These are phyloP conservation scores for Albula glossodonta DNA, from an alignment of 2,113 vertebrate genomes.

Conservation along the genomic window DNA sequence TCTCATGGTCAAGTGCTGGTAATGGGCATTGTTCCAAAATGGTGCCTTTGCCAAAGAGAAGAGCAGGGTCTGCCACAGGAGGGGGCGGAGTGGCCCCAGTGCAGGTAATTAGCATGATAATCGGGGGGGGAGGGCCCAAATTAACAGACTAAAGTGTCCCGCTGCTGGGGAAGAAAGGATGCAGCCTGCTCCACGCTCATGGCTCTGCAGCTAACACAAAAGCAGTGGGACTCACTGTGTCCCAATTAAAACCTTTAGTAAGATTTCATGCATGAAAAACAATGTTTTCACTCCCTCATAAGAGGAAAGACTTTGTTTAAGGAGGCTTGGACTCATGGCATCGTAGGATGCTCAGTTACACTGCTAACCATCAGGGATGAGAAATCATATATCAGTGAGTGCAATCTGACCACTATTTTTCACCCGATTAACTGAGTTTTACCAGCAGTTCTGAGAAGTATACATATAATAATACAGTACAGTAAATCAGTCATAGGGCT, in stretches of 20 bases:
- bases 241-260: neutral
- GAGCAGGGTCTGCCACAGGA: neutral
- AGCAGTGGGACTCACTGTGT: neutral
- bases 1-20: neutral
- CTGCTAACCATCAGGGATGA: neutral
- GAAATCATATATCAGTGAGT: neutral
- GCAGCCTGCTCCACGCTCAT: slow-evolving; percentile 23
- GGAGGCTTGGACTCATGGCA: neutral
- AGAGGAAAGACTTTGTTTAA: slow-evolving; percentile 2
- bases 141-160: slow-evolving; percentile 44
- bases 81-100: slow-evolving; percentile 1
- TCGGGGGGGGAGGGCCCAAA: slow-evolving; percentile 37
- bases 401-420: neutral
- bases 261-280: neutral
- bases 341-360: neutral
- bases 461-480: neutral
- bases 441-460: neutral
- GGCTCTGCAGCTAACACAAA: slow-evolving; percentile 1
- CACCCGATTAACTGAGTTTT: neutral
- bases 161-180: slow-evolving; percentile 45
- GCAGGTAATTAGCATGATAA: slow-evolving; percentile 54
- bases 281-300: neutral
- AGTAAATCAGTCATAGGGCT: neutral
- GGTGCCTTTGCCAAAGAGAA: neutral
- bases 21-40: neutral